These are phyloP conservation scores for Hypanus sabinus DNA, from an alignment of 2,113 vertebrate genomes.

Conservation along the genomic window DNA sequence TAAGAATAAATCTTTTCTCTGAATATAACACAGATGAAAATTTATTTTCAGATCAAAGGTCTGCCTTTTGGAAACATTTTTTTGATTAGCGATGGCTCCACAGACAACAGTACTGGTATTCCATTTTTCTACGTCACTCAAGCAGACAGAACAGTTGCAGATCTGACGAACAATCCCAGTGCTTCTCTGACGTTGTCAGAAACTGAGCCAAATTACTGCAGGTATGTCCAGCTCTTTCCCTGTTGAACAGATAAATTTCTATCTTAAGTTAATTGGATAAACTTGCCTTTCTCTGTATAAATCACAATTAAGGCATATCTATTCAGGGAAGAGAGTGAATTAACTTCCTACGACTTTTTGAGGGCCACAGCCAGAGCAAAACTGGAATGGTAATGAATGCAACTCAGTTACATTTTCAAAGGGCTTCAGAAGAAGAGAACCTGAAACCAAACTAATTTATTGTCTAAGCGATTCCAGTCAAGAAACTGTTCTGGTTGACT, in stretches of 20 bases:
- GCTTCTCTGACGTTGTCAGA: slow-evolving; percentile 75
- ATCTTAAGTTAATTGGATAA: neutral
- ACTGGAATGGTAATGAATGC: neutral
- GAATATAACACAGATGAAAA: neutral
- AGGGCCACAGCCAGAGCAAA: neutral
- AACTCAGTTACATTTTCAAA: neutral
- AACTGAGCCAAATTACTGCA: slow-evolving; percentile 73
- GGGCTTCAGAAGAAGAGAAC: neutral
- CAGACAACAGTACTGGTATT: slow-evolving; percentile 76
- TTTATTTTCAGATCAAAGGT: slow-evolving; percentile 63
- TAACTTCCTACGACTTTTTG: neutral
- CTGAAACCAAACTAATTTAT: neutral
- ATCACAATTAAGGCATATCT: neutral
- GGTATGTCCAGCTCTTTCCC: slow-evolving; percentile 50
- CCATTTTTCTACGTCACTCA: slow-evolving; percentile 75
- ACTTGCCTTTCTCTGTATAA: neutral
- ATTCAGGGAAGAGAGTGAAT: neutral
- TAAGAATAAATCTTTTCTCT: neutral
- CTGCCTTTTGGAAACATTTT: slow-evolving; percentile 79
- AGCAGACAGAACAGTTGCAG: slow-evolving; percentile 64
- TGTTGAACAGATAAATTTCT: too few relatives aligned
- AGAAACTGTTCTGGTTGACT: neutral
- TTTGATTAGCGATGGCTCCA: slow-evolving; percentile 71
- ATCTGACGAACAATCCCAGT: slow-evolving; percentile 66
- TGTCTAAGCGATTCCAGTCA: neutral